Base-by-base conservation (phyloP, 2,797 vertebrate genomes). In the Hippopotamyrus pictus region DNA sequence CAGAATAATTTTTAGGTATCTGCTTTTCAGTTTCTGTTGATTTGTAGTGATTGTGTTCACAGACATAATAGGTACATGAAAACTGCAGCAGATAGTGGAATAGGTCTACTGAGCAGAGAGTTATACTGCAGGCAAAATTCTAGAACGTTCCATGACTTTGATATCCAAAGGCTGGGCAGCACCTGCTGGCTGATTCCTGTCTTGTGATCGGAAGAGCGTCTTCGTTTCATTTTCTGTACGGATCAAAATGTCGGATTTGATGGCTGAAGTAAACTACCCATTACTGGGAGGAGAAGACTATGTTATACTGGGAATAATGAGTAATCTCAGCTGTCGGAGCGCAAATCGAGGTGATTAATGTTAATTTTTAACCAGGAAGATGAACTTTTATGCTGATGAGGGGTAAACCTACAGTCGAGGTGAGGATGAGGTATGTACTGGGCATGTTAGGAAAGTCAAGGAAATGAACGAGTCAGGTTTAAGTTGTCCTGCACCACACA, bases 301-400 rank as follows among this genome's bases (percentile, higher is more conserved):
- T 88, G 11, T 84, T 51, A n/a, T 12, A 50, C 53, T 73, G 25
- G 76, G 59, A 88, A 90, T 90, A 94, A 93, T 93, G 89, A 76
- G 53, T 94, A 92, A 94, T 90, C 92, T n/a, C 14, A 69, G 79
- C 0, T 82, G 89, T 88, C 89, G 25, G 48, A 17, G 29, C 57
- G 41, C 33, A 57, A 87, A 29, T 90, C 51, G 89, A 93, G 92
- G 93, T 94, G 93, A 95, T 93, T 87, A 19, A 59, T 92, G 96
- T 97, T 96, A 97, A 97, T 96, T 93, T 95, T 96, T 97, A 96
- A 96, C 95, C 89, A 89, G 87, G 37, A 62, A 57, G 11, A 85
- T 94, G 93, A 44, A 89, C 19, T 92, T 95, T 96, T 96, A 90
- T 96, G 96, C 96, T 97, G 96, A 96, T 95, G 91, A 89, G 82